These are phyloP conservation scores for Nematolebias whitei DNA, from an alignment of 2,113 vertebrate species.

Conservation along the genomic window DNA sequence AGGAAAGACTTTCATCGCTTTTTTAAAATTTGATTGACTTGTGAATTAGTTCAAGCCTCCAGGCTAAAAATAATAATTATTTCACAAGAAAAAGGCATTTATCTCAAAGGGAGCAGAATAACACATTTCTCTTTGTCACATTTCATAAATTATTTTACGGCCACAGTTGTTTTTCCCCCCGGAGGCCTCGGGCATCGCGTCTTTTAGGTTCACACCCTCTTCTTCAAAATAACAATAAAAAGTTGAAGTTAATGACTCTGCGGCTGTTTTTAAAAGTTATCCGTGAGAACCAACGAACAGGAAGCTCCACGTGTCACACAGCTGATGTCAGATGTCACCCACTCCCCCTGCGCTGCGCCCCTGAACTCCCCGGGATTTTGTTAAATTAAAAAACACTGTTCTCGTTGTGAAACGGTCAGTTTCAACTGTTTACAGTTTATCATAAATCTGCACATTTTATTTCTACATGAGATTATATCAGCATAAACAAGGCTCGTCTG, in stretches of 20 bases:
- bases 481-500: too few species aligned
- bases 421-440: too few species aligned
- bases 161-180: not conserved
- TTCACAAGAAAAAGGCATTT: conserved; percentile 27
- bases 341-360: too few species aligned
- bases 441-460: too few species aligned
- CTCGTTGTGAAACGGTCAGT: too few species aligned
- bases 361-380: too few species aligned
- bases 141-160: conserved; percentile 21
- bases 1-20: conserved; percentile 1
- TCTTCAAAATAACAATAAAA: conserved; percentile 11
- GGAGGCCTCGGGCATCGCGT: not conserved
- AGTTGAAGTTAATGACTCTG: conserved; percentile 11
- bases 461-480: too few species aligned
- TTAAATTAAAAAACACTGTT: too few species aligned
- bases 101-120: conserved; percentile 14
- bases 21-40: conserved; percentile 35
- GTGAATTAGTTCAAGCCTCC: conserved; percentile 19
- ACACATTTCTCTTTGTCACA: conserved; percentile 29
- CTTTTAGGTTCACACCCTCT: not conserved
- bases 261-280: not conserved
- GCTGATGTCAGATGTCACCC: not conserved
- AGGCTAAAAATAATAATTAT: conserved; percentile 44
- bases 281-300: conserved; percentile 5
- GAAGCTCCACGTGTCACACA: not conserved